These are phyloP conservation scores for Drosophila bifasciata DNA, from an alignment of 1,140 invertebrate genomes.

Conservation along the genomic window DNA sequence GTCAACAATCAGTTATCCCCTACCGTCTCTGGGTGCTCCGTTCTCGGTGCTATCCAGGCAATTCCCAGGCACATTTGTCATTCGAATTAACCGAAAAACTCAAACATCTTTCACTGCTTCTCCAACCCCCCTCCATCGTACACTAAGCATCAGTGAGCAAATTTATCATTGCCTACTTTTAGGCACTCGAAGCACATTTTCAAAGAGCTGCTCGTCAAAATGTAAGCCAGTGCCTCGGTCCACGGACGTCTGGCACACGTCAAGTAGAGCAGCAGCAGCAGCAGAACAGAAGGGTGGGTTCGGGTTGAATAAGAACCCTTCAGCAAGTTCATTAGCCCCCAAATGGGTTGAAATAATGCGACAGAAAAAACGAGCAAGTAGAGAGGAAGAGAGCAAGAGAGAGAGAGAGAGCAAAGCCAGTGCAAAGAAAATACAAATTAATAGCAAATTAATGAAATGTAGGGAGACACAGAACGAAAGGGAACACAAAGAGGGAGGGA, in stretches of 20 bases:
- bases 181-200: constrained; percentile 35
- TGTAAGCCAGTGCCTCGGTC: constrained; percentile 50
- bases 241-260: constrained; percentile 59
- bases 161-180: constrained; percentile 70
- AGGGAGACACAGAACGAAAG: constrained; percentile 19
- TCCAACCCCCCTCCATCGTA: neutral
- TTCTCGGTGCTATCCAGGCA: neutral
- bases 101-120: constrained; percentile 26
- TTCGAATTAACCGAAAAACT: constrained; percentile 52
- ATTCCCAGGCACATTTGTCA: constrained; percentile 44
- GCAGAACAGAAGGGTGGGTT: constrained; percentile 3
- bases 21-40: constrained; percentile 18
- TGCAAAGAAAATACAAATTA: constrained; percentile 82
- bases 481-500: neutral
- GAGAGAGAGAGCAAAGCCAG: constrained; percentile 32
- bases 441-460: constrained; percentile 80
- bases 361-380: constrained; percentile 54
- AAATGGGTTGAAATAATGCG: constrained; percentile 79
- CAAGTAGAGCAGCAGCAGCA: constrained; percentile 22
- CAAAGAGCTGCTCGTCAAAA: constrained; percentile 52
- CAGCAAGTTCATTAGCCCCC: constrained; percentile 76
- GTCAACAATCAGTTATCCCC: constrained; percentile 43
- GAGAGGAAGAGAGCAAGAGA: neutral
- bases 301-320: constrained; percentile 37
- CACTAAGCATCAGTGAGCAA: constrained; percentile 28